A percentile compares a stretch with the other conserved stretches of the same genome.
phyloP scores from a whole-genome alignment of 2,888 invertebrate genomes.

The Metalampra italica region DNA sequence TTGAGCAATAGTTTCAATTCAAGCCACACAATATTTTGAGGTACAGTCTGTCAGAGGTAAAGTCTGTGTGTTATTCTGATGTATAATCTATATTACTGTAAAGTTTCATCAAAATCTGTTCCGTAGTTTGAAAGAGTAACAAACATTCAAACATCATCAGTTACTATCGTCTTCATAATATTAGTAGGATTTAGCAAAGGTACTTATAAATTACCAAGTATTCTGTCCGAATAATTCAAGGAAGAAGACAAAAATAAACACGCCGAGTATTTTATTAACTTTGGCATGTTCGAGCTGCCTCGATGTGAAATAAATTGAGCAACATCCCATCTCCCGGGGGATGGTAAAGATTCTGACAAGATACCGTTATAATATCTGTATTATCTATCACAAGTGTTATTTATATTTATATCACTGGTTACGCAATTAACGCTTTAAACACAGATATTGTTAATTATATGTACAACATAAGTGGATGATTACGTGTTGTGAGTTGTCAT shows the following conservation, averaged over 20 bases:
- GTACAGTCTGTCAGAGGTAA: no score
- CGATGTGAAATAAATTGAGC: constrained; percentile 24
- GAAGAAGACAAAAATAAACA: background rate
- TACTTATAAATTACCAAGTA: background rate
- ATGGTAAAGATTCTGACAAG: constrained; percentile 9
- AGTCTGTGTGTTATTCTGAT: no score
- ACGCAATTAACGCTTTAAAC: background rate
- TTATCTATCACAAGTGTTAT: background rate
- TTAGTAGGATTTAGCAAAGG: background rate
- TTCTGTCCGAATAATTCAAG: background rate
- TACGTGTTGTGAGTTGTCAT: no score
- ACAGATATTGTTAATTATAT: background rate
- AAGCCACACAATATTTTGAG: no score
- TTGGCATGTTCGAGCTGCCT: constrained; percentile 3
- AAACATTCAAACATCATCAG: no score
- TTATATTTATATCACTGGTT: background rate
- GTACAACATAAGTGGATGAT: no score
- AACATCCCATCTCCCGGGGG: constrained; percentile 15
- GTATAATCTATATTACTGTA: no score
- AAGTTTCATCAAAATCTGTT: no score
- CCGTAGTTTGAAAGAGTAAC: no score
- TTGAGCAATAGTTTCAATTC: no score
- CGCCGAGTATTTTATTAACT: background rate
- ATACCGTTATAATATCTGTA: constrained; percentile 1
- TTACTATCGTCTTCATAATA: no score